A percentile compares a stretch with the other conserved stretches of the same genome.
phyloP scores from a whole-genome alignment of 2,888 invertebrate species.

The Aplocera efformata region DNA sequence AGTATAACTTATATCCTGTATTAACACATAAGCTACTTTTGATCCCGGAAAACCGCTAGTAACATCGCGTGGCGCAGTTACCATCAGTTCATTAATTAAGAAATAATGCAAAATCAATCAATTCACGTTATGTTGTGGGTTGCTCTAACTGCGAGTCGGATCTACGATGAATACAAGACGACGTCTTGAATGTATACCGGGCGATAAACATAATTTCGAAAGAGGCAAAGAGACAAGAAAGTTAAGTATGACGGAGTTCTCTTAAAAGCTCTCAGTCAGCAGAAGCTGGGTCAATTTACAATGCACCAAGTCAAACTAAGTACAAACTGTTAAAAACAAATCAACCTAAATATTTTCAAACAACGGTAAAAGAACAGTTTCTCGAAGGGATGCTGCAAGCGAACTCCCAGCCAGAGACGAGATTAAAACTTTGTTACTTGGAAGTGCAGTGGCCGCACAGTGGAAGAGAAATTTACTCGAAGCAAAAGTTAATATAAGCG shows the following conservation, averaged over 20 bases:
- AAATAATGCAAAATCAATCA: too few species aligned
- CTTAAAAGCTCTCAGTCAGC: constrained; percentile 1
- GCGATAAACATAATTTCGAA: background rate
- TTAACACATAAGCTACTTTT: too few species aligned
- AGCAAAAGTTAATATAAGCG: constrained; percentile 77
- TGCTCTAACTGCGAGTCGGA: too few species aligned
- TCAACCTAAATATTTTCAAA: constrained; percentile 26
- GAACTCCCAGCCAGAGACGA: constrained; percentile 47
- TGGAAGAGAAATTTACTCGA: constrained; percentile 69
- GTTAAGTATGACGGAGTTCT: background rate
- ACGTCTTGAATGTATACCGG: too few species aligned
- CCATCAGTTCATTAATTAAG: too few species aligned
- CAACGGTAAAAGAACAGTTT: constrained; percentile 28
- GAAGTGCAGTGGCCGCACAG: constrained; percentile 68
- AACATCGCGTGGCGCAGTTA: too few species aligned
- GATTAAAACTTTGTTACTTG: constrained; percentile 75
- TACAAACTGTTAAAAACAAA: constrained; percentile 14
- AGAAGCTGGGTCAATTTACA: constrained; percentile 4
- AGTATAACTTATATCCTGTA: too few species aligned
- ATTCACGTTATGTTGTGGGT: too few species aligned
- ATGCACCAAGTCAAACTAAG: constrained; percentile 3
- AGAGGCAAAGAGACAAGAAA: background rate
- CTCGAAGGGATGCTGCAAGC: constrained; percentile 31
- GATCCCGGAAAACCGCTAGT: too few species aligned
- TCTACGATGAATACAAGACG: too few species aligned